Base-by-base conservation (phyloP, 2,888 invertebrate genomes). In the Synanthedon formicaeformis region DNA sequence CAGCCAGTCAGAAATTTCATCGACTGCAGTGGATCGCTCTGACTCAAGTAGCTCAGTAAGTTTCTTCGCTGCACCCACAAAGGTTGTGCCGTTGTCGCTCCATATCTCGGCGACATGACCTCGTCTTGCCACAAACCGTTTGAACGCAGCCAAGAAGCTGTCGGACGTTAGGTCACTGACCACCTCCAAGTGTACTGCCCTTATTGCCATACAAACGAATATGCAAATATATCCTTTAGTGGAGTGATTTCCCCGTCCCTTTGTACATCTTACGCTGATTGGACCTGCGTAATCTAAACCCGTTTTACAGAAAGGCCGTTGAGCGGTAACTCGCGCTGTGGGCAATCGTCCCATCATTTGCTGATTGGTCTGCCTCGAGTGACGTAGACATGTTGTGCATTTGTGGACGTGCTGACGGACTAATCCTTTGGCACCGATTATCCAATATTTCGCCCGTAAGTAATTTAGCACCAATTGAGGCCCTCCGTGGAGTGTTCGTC, bases 221-320 rank as follows among this genome's bases (percentile, higher is more conserved):
- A 60, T 16, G 11, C 52, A 52, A 45, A 60, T 55, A 13, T 55
- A 58, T 2, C 56, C 57, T 41, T 56, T 58, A 16, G 48, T 45
- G 3, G 53, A 52, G n/a, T 34, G 48, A n/a, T 45, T 50, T 14
- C 63, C 63, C 49, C 59, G 27, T 1, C 60, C 61, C 63, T 66
- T 64, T 61, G 63, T 49, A 0, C 50, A 18, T 48, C 57, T 50
- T 3, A 60, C 53, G 16, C 50, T 54, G 2, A 62, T 56, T 1
- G 60, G 64, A 3, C 60, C 62, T 0, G 60, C 58, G 16, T 49
- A 61, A 48, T 64, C 64, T 0, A 61, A 61, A 1, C 61, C 64
- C 13, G 50, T 53, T 5, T 52, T 14, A 1, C n/a, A 14, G 53
- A 63, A 63, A 10, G 60, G 54, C 50, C 54, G 52, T 2, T 18